Evolutionary conservation across 1,140 invertebrate genomes (phyloP), one percentile per base, ranked within the genome.

Genomic region (Pseudomyrmex pallidus): DNA sequence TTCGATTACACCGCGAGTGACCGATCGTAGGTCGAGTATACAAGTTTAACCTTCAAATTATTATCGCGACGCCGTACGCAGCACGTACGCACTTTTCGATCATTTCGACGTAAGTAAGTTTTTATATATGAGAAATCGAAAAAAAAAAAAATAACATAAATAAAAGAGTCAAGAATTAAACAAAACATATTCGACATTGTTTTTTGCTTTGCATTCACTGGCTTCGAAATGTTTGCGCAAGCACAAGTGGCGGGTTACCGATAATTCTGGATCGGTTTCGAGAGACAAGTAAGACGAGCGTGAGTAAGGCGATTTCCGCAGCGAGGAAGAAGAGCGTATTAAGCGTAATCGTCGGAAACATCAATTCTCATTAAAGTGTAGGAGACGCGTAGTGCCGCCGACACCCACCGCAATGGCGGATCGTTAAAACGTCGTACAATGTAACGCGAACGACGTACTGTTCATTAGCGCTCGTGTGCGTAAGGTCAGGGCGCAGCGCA

Each of bases 281-380:
- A 78, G 76, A 57, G 54, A 44, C 44, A 59, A 12, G 22, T 50
- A 12, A 44, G 44, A 35, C 17, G 10, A 59, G 76, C 15, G 35
- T 17, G 20, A 59, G 17, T 68, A 61, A 73, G 68, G 57, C 56
- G 77, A 85, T 87, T 87, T 88, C 87, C 87, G 83, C 10, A 68
- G 73, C 20, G 35, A 85, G 66, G 76, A 84, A 73, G 77, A 77
- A 72, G 72, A 82, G 67, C 73, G 62, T 87, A 77, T 90, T 89
- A 84, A 87, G 44, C 57, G 63, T 90, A 90, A 90, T 90, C 77
- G 88, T 90, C 89, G 90, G 90, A 90, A 90, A 90, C 89, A 90
- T 90, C 87, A 90, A 90, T 90, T 90, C 82, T 85, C 89, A 82
- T 90, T 72, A 83, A 72, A 84, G 72, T 54, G 70, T 84, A 87